Percentiles rank a stretch among this genome's conserved stretches.
Evolutionary conservation across 2,797 vertebrate genomes (phyloP).

Genomic region (Typhlichthys eigenmanni): DNA sequence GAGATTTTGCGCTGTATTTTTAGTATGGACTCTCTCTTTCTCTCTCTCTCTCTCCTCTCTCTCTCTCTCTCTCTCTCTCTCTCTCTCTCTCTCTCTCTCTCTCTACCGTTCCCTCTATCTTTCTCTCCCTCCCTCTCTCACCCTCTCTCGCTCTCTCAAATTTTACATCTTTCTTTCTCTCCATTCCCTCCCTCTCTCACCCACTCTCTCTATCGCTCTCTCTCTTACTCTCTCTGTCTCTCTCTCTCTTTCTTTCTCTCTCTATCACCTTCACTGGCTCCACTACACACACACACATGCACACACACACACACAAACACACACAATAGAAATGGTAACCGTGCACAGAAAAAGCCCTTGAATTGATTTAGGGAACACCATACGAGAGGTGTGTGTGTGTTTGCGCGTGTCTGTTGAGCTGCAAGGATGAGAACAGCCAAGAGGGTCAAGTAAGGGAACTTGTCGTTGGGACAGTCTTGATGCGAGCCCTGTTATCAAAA

Average conservation of each 20-base stretch:
- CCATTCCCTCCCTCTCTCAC: too few relatives aligned
- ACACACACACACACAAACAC: not conserved
- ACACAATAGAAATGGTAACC: not conserved
- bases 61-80: conserved; percentile 28
- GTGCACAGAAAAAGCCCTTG: not conserved
- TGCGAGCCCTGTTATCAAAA: not conserved
- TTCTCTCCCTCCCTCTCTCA: not conserved
- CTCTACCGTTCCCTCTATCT: not conserved
- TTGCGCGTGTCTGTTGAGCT: not conserved
- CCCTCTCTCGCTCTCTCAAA: conserved; percentile 1
- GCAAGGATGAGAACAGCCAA: conserved; percentile 6
- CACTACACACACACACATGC: conserved; percentile 1
- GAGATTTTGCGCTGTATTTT: conserved; percentile 67
- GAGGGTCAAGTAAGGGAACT: conserved; percentile 40
- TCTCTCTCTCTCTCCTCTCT: conserved; percentile 3
- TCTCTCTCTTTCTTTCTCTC: not conserved
- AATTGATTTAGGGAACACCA: not conserved
- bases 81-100: not conserved
- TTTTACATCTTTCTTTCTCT: too few relatives aligned
- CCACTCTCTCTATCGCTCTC: too few relatives aligned
- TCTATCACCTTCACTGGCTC: not conserved
- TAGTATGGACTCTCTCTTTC: conserved; percentile 52
- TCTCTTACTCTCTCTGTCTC: not conserved
- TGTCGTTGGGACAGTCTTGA: conserved; percentile 29
- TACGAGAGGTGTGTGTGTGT: not conserved